phyloP scores from a whole-genome alignment of 2,888 invertebrate genomes.

The Sinhomidia bicolor region DNA sequence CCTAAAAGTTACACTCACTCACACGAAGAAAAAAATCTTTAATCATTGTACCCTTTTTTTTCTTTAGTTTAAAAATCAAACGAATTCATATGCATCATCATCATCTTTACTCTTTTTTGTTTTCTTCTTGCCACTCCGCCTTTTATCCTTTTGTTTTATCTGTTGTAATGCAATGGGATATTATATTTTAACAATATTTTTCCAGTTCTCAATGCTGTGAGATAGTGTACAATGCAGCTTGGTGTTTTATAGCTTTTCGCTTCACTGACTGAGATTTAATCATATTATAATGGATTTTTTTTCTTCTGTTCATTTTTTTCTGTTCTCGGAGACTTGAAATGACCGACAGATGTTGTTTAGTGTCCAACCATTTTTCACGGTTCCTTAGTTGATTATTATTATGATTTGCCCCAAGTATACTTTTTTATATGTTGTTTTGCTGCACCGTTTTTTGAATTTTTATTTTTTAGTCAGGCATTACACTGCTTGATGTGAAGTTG shows the following conservation, averaged over 20 bases:
- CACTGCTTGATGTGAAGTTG: too few relatives aligned
- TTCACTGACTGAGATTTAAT: slow-evolving; percentile 56
- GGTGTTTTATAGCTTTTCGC: slow-evolving; percentile 42
- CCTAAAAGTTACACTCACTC: background rate
- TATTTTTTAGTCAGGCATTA: background rate
- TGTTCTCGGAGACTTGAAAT: background rate
- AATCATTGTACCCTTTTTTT: background rate
- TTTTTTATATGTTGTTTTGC: too few relatives aligned
- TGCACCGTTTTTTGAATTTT: background rate
- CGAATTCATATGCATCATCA: background rate
- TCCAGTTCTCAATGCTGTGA: background rate
- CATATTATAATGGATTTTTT: slow-evolving; percentile 60
- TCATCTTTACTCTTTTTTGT: background rate
- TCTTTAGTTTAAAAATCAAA: background rate
- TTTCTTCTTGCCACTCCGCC: slow-evolving; percentile 27
- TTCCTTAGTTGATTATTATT: slow-evolving; percentile 36
- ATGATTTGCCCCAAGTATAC: background rate
- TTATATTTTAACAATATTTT: background rate
- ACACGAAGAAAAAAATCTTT: background rate
- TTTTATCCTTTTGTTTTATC: slow-evolving; percentile 44
- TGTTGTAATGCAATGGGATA: background rate
- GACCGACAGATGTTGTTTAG: slow-evolving; percentile 34
- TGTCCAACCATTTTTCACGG: slow-evolving; percentile 50
- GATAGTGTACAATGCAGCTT: background rate
- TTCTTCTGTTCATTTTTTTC: slow-evolving; percentile 2